These are phyloP conservation scores for Scaptomyza tumidula DNA, from an alignment of 2,888 invertebrate species.

Conservation along the genomic window DNA sequence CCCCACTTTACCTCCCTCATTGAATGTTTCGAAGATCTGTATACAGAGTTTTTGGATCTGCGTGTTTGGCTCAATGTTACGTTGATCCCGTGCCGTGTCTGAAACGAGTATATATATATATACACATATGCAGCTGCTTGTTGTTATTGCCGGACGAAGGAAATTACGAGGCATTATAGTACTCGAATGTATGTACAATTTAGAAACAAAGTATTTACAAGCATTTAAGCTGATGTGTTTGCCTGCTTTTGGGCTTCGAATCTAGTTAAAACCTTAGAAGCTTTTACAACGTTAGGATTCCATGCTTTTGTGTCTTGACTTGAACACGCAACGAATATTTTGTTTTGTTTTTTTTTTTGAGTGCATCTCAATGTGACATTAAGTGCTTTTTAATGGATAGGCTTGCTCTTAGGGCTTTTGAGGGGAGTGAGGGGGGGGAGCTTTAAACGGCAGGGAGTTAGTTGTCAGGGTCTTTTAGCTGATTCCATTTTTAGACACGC, in stretches of 20 bases:
- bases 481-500: conserved; percentile 28
- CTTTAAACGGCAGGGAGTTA: conserved; percentile 38
- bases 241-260: conserved; percentile 13
- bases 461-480: conserved; percentile 12
- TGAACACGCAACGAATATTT: conserved; percentile 57
- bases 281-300: conserved; percentile 3
- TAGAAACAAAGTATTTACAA: conserved; percentile 16
- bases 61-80: conserved; percentile 38
- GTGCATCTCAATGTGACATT: conserved; percentile 60
- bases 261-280: not conserved
- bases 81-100: conserved; percentile 13
- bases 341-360: conserved; percentile 39
- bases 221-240: conserved; percentile 37
- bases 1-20: not conserved
- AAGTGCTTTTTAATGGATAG: conserved; percentile 69
- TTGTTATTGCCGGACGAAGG: conserved; percentile 28
- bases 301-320: conserved; percentile 15
- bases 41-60: conserved; percentile 26
- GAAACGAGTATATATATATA: conserved; percentile 1
- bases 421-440: not conserved
- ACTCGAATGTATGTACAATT: not conserved
- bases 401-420: conserved; percentile 21
- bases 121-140: conserved; percentile 9
- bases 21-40: not conserved
- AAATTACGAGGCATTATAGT: conserved; percentile 59